phyloP scores from a whole-genome alignment of 2,888 invertebrate species.

The Caenorhabditis sp. region DNA sequence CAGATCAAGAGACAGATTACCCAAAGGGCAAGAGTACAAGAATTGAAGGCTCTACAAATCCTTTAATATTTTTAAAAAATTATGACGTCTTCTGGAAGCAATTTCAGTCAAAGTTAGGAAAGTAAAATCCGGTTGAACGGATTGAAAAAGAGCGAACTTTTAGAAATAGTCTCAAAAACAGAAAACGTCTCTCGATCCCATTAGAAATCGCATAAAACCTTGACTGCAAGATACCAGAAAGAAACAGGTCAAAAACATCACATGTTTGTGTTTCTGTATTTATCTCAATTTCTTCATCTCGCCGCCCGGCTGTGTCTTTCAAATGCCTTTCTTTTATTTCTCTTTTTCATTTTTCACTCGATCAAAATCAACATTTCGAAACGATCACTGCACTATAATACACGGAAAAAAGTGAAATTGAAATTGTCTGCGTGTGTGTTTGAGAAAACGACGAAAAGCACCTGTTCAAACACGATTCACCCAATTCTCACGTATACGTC shows the following conservation, averaged over 20 bases:
- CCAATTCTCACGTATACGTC: slow-evolving; percentile 13
- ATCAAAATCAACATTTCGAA: slow-evolving; percentile 3
- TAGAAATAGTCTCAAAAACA: neutral
- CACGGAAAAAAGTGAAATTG: slow-evolving; percentile 1
- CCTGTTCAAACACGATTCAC: slow-evolving; percentile 38
- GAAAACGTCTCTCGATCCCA: slow-evolving; percentile 1
- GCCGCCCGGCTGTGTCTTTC: neutral
- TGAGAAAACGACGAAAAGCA: slow-evolving; percentile 31
- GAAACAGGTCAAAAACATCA: slow-evolving; percentile 1
- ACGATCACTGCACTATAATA: neutral
- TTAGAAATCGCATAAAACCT: slow-evolving; percentile 1
- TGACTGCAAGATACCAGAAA: slow-evolving; percentile 2
- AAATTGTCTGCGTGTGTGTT: slow-evolving; percentile 4
- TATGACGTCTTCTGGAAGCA: too few species aligned
- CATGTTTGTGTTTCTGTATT: slow-evolving; percentile 3
- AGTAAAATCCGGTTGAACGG: too few species aligned
- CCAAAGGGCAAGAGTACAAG: too few species aligned
- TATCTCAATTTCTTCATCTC: neutral
- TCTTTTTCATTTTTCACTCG: slow-evolving; percentile 1
- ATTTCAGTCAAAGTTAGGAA: too few species aligned
- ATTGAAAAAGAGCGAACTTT: too few species aligned
- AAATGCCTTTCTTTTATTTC: neutral
- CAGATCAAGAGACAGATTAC: too few species aligned
- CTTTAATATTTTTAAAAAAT: too few species aligned
- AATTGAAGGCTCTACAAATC: too few species aligned